phyloP scores from a whole-genome alignment of 2,113 vertebrate genomes.

The Gavia stellata region DNA sequence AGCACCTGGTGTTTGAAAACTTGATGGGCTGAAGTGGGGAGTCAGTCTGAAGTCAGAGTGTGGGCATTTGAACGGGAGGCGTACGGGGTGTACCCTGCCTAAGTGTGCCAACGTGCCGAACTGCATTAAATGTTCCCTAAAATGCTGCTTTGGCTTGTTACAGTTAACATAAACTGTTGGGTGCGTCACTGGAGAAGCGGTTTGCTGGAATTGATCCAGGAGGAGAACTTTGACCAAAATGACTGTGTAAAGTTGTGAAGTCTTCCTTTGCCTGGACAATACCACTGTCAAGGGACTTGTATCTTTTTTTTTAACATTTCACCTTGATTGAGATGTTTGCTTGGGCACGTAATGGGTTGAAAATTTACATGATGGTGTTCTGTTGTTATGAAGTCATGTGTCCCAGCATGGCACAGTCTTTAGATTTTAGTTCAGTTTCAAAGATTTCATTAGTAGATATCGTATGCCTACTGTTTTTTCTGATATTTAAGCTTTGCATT shows the following conservation, averaged over 20 bases:
- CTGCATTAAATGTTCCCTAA: background rate
- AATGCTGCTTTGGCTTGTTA: background rate
- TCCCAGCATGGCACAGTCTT: background rate
- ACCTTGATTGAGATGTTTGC: background rate
- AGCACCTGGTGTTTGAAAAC: background rate
- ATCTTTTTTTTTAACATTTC: background rate
- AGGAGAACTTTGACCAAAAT: background rate
- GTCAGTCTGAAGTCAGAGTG: background rate
- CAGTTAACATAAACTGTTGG: background rate
- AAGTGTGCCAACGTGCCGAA: background rate
- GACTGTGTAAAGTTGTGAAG: background rate
- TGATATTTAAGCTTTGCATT: background rate
- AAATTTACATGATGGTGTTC: accelerated
- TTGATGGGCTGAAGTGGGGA: background rate
- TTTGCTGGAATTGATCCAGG: background rate
- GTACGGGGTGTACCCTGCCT: background rate
- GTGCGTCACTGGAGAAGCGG: background rate
- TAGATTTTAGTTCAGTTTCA: too few relatives aligned
- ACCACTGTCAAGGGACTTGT: background rate
- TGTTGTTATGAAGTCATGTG: too few relatives aligned
- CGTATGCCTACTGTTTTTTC: background rate
- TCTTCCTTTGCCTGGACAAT: background rate
- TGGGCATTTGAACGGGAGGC: background rate
- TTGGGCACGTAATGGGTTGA: background rate
- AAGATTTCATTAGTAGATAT: background rate